phyloP scores from a whole-genome alignment of 2,888 invertebrate genomes.

The Crematogaster levior region DNA sequence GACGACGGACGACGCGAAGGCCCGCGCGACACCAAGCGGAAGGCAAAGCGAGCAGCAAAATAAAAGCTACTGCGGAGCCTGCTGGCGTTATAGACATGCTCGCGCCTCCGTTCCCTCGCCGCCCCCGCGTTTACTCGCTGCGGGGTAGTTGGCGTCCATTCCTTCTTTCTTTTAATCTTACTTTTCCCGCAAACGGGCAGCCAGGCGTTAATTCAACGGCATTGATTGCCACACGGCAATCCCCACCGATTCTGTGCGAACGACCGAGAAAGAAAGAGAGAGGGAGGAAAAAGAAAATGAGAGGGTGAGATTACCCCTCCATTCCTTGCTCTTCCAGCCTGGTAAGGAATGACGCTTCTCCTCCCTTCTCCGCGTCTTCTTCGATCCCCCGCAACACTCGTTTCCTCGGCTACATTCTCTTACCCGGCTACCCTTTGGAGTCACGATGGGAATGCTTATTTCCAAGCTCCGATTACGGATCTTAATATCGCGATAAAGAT shows the following conservation, averaged over 20 bases:
- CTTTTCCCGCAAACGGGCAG: slow-evolving; percentile 85
- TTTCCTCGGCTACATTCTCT: slow-evolving; percentile 68
- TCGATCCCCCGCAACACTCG: slow-evolving; percentile 53
- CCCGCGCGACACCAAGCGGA: slow-evolving; percentile 59
- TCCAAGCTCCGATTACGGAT: slow-evolving; percentile 42
- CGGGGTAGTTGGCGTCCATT: slow-evolving; percentile 82
- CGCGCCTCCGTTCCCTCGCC: slow-evolving; percentile 47
- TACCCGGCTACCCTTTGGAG: slow-evolving; percentile 36
- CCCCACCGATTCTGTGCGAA: slow-evolving; percentile 67
- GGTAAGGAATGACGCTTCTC: slow-evolving; percentile 65
- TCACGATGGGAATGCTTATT: slow-evolving; percentile 67
- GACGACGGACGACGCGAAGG: slow-evolving; percentile 23
- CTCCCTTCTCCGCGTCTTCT: slow-evolving; percentile 63
- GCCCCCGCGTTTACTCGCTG: slow-evolving; percentile 54
- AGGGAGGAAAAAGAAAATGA: slow-evolving; percentile 1
- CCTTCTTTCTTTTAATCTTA: slow-evolving; percentile 85
- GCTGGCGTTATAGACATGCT: slow-evolving; percentile 74
- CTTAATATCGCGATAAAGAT: background rate
- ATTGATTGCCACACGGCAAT: slow-evolving; percentile 84
- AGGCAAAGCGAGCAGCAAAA: slow-evolving; percentile 76
- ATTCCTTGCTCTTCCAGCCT: slow-evolving; percentile 16
- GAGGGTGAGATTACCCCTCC: slow-evolving; percentile 39
- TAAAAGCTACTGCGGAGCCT: slow-evolving; percentile 70
- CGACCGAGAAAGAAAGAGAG: slow-evolving; percentile 31
- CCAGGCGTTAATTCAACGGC: slow-evolving; percentile 85